Conservation (phyloP, 2,113 vertebrate genomes). For the Pseudonaja textilis region DNA sequence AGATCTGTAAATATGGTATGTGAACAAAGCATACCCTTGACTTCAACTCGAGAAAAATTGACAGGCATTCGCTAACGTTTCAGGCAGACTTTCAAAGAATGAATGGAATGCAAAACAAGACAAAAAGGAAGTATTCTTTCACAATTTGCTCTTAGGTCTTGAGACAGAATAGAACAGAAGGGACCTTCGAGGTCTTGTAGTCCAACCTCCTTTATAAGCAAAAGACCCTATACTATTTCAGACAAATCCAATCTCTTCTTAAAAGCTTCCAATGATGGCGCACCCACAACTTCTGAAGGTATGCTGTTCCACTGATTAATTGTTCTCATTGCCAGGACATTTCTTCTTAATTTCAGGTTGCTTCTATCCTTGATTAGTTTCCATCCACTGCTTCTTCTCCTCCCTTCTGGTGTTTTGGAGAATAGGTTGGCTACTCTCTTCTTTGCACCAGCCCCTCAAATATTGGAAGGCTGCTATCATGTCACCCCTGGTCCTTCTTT, state of each 20-base stretch:
- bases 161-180: neutral
- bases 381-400: neutral
- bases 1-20: conserved; percentile 49
- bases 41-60: conserved; percentile 64
- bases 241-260: neutral
- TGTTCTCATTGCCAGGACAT: neutral
- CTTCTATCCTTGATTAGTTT: neutral
- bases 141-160: neutral
- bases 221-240: neutral
- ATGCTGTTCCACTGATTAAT: neutral
- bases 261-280: neutral
- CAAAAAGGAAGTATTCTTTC: conserved; percentile 25
- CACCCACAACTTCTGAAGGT: neutral
- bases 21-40: conserved; percentile 45
- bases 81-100: conserved; percentile 57
- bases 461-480: neutral
- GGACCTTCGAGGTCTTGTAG: neutral
- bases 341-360: neutral
- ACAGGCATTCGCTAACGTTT: conserved; percentile 68
- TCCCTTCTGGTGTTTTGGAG: neutral
- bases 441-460: neutral
- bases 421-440: neutral
- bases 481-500: neutral
- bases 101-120: conserved; percentile 51
- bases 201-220: neutral